phyloP scores from a whole-genome alignment of 2,113 vertebrate genomes.

The Porphyrio hochstetteri region DNA sequence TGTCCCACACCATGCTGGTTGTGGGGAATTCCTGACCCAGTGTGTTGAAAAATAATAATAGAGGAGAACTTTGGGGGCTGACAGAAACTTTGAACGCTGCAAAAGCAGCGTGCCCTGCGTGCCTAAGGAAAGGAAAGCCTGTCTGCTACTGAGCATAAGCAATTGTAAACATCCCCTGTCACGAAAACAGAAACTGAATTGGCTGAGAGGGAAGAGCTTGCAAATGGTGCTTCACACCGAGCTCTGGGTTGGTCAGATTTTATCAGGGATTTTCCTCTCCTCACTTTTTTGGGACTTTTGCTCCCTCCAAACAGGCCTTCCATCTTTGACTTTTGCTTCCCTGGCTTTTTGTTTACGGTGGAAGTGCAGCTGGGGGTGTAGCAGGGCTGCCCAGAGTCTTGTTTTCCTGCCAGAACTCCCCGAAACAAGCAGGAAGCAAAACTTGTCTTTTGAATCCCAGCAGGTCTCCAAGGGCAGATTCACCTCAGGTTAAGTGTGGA shows the following conservation, averaged over 20 bases:
- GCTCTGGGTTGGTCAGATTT: not conserved
- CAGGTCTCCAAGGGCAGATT: not conserved
- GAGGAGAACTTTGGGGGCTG: not conserved
- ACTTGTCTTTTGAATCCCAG: not conserved
- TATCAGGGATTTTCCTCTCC: conserved; percentile 11
- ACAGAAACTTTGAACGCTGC: not conserved
- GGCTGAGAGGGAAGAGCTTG: not conserved
- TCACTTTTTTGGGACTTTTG: not conserved
- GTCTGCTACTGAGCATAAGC: not conserved
- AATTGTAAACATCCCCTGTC: not conserved
- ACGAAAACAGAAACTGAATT: not conserved
- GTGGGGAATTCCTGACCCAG: not conserved
- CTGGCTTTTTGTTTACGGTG: not conserved
- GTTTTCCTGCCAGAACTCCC: not conserved
- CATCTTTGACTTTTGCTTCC: not conserved
- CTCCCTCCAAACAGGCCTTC: not conserved
- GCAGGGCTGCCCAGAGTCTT: fast-evolving
- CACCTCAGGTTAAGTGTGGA: fast-evolving
- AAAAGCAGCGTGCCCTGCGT: not conserved
- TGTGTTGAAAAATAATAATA: not conserved
- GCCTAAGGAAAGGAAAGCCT: not conserved
- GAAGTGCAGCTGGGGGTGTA: fast-evolving
- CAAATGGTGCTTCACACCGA: not conserved
- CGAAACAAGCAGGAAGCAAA: not conserved
- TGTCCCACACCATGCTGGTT: no score